Conservation (phyloP, 2,797 vertebrate species). For the Lutjanus argentimaculatus region DNA sequence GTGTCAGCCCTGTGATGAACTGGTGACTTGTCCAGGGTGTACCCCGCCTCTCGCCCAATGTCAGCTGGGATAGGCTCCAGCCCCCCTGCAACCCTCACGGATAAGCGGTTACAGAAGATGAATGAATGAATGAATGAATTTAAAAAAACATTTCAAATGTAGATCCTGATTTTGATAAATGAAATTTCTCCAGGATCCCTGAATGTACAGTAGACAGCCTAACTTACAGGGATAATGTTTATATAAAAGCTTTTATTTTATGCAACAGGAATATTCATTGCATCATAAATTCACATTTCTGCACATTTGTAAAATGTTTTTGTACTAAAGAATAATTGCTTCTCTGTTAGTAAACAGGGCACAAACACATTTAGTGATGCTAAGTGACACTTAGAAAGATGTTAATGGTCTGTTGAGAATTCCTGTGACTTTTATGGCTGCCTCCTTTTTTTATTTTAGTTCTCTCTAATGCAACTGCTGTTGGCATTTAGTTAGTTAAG, state of each 20-base stretch:
- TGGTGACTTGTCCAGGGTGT: no score
- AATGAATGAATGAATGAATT: no score
- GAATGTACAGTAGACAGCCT: not conserved
- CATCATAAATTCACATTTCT: not conserved
- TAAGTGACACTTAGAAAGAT: constrained; percentile 50
- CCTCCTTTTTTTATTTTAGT: constrained; percentile 9
- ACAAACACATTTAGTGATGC: constrained; percentile 27
- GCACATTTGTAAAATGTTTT: constrained; percentile 6
- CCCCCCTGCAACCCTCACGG: no score
- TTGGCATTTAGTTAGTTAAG: constrained; percentile 17
- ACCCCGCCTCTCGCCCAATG: no score
- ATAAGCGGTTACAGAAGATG: no score
- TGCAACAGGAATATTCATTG: not conserved
- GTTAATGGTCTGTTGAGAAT: constrained; percentile 37
- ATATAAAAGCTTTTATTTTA: not conserved
- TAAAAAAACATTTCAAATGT: no score
- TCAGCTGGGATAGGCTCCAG: no score
- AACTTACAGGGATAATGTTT: not conserved
- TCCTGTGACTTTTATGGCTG: constrained; percentile 39
- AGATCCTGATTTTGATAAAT: no score
- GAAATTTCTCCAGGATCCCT: no score
- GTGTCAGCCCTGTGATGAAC: no score
- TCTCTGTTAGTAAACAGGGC: constrained; percentile 28
- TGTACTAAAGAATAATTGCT: constrained; percentile 28
- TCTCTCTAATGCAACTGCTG: constrained; percentile 19